These are phyloP conservation scores for Umimayanthus chanpuru DNA, from an alignment of 92 coral and sea anemone genomes.

Conservation along the genomic window DNA sequence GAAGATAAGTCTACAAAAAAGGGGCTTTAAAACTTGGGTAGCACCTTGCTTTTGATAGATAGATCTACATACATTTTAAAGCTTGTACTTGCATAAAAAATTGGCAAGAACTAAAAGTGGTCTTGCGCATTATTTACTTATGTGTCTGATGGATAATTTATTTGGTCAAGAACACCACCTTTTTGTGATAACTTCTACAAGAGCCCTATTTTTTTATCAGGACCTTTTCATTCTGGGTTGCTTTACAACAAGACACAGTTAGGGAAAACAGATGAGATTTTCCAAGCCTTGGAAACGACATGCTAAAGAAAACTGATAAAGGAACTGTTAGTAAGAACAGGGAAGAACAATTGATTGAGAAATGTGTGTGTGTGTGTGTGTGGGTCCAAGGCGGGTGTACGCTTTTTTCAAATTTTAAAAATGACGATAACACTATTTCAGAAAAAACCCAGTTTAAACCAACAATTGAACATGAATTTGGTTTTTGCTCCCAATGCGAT, in stretches of 20 bases:
- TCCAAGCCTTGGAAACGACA: conserved; percentile 35
- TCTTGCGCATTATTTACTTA: conserved; percentile 50
- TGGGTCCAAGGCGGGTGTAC: not conserved
- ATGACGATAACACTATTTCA: too few species aligned
- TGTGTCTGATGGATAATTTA: conserved; percentile 35
- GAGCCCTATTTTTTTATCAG: conserved; percentile 39
- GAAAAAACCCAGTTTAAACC: too few species aligned
- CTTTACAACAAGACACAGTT: conserved; percentile 61
- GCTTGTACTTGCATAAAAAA: conserved; percentile 46
- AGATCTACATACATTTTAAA: conserved; percentile 48
- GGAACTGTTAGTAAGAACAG: conserved; percentile 50
- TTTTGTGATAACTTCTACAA: conserved; percentile 61
- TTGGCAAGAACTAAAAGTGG: conserved; percentile 41
- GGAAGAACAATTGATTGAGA: not conserved
- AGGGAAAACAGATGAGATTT: conserved; percentile 59
- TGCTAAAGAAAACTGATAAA: conserved; percentile 24
- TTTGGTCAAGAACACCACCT: conserved; percentile 49
- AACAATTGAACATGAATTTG: too few species aligned
- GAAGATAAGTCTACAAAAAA: too few species aligned
- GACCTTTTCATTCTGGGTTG: conserved; percentile 37
- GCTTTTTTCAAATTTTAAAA: too few species aligned
- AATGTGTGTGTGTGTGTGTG: too few species aligned
- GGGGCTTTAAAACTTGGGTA: conserved; percentile 32
- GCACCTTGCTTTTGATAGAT: conserved; percentile 3
- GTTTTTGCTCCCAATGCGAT: too few species aligned